These are phyloP conservation scores for Montipora sp. DNA, from an alignment of 64 coral and sea anemone species.

Conservation along the genomic window DNA sequence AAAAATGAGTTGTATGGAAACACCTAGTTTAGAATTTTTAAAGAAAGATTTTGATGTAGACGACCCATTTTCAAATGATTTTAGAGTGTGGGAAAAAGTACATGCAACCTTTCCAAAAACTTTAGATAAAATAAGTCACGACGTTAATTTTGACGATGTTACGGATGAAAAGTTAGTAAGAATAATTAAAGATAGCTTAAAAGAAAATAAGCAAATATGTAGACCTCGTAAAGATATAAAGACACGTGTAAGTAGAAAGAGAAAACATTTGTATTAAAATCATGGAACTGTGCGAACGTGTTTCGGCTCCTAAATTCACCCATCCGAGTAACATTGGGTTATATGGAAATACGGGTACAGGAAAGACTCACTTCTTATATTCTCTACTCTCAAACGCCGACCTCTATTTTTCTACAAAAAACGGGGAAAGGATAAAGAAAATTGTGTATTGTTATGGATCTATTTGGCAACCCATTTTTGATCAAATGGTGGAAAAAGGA, in stretches of 20 bases:
- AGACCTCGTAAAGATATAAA: neutral
- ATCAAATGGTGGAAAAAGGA: neutral
- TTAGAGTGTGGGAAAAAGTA: neutral
- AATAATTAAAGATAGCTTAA: neutral
- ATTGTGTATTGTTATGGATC: neutral
- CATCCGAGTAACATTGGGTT: neutral
- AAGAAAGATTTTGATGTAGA: neutral
- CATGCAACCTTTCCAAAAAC: neutral
- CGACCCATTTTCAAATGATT: neutral
- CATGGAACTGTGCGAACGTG: neutral
- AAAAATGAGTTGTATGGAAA: neutral
- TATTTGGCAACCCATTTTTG: neutral
- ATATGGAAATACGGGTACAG: no score
- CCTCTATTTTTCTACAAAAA: fast-evolving
- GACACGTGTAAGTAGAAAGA: neutral
- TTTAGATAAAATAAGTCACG: neutral
- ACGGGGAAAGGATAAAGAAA: neutral
- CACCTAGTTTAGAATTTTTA: neutral
- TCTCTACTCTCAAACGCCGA: neutral
- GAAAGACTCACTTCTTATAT: neutral
- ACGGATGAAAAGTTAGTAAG: neutral
- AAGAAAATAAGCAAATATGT: neutral
- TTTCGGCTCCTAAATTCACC: neutral
- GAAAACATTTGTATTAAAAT: neutral
- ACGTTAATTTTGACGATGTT: neutral